Evolutionary conservation across 2,888 invertebrate species (phyloP).

Genomic region (Drosophila lutescens): DNA sequence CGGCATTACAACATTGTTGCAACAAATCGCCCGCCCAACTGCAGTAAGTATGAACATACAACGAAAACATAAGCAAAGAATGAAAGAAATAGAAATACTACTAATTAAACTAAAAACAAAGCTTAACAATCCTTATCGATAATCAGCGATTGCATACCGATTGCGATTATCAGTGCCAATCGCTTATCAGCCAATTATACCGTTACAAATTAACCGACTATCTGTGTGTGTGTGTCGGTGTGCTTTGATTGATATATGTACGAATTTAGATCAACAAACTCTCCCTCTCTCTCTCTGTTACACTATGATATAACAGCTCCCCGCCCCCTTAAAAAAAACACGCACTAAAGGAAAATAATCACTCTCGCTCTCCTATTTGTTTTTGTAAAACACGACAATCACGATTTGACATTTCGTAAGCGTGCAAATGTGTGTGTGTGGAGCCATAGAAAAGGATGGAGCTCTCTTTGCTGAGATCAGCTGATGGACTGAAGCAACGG

Average conservation of each 20-base stretch:
- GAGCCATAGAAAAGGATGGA: neutral
- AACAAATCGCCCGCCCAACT: conserved; percentile 2
- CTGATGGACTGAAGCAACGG: neutral
- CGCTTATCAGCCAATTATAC: conserved; percentile 36
- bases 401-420: conserved; percentile 41
- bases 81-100: neutral
- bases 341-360: conserved; percentile 21
- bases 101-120: conserved; percentile 12
- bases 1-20: conserved; percentile 23
- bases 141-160: conserved; percentile 42
- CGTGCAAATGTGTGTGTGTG: conserved; percentile 8
- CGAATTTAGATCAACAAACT: conserved; percentile 23
- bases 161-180: conserved; percentile 38
- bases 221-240: conserved; percentile 1
- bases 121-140: conserved; percentile 34
- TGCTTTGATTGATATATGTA: conserved; percentile 25
- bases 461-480: conserved; percentile 7
- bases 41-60: conserved; percentile 17
- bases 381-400: conserved; percentile 22
- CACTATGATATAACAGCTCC: conserved; percentile 24
- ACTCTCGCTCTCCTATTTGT: conserved; percentile 19
- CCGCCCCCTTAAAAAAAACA: neutral
- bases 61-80: neutral
- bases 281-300: conserved; percentile 7
- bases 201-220: conserved; percentile 23